Conservation (phyloP, 2,888 invertebrate species). For the Metacarcinus magister region DNA sequence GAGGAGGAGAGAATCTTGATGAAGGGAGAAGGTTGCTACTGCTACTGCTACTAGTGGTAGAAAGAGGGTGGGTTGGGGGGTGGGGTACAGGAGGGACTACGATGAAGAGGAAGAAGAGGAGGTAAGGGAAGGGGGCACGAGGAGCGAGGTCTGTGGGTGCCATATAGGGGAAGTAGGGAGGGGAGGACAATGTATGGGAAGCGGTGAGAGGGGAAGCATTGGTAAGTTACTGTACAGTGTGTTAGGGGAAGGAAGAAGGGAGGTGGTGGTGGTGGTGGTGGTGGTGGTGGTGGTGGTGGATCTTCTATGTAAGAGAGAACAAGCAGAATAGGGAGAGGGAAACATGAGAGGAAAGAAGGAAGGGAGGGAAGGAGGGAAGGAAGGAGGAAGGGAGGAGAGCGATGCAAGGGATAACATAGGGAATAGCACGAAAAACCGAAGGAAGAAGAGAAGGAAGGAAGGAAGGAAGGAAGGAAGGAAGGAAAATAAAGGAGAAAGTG, state of each 20-base stretch:
- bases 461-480: background rate
- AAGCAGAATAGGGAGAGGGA: background rate
- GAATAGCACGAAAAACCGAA: background rate
- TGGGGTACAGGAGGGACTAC: background rate
- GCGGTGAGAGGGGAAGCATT: background rate
- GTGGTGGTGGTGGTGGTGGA: background rate
- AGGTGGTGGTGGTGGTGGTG: background rate
- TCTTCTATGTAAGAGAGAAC: background rate
- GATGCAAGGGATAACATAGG: background rate
- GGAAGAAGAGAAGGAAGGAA: background rate
- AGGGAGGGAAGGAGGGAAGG: background rate
- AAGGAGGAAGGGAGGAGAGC: background rate
- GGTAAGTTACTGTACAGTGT: background rate
- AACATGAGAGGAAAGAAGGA: background rate
- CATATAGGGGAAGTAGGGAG: background rate
- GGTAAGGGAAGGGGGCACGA: background rate
- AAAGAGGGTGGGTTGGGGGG: background rate
- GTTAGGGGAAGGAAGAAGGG: background rate
- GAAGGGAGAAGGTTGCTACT: constrained; percentile 1
- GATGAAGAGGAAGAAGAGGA: background rate
- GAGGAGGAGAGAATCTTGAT: background rate
- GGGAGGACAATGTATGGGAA: background rate
- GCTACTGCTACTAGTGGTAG: background rate
- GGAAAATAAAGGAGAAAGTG: background rate
- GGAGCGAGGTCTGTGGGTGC: background rate